Evolutionary conservation across 2,113 vertebrate species (phyloP), one percentile per base, ranked within the genome.

Genomic region (Indri indri): DNA sequence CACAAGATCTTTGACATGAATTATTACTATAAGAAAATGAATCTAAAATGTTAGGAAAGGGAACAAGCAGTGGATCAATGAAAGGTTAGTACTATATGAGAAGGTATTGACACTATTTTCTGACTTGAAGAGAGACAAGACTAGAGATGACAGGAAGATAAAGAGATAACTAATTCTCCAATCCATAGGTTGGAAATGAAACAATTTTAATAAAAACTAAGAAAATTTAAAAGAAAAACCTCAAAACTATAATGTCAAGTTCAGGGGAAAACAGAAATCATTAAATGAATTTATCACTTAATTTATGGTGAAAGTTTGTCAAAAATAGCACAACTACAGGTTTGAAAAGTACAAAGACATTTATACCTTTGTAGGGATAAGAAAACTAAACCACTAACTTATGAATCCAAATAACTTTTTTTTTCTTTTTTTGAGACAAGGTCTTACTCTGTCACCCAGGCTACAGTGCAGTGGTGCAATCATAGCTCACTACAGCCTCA

Each of bases 141-240:
- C 50, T 73, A 3, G 40, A 70, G 54, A 91, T 45, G 16, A 52
- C 1, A 73, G 57, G 32, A 96, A 88, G 45, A 65, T 25, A 91
- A 85, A 93, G 88, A 94, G 59, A 79, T 37, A 96, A 54, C 47
- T 25, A 80, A 85, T 70, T 94, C 17, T 91, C n/a, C 42, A 94
- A 59, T 16, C 52, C 45, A 79, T 8, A 89, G 32, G 25, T 61
- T 91, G 13, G 20, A 95, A 84, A 73, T 30, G 32, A 84, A 96
- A 88, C 22, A 76, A 85, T 42, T 59, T 83, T 84, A 50, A 42
- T 66, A 83, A 66, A 89, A 95, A 93, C 27, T 47, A 79, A 63
- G 23, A 93, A 93, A 88, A 84, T 74, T 47, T 85, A 9, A 80
- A 92, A 93, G 71, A 70, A 90, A 94, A 90, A 42, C 22, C 27